These are phyloP conservation scores for Pangasius larnaudii DNA, from an alignment of 2,797 vertebrate species.

Conservation along the genomic window DNA sequence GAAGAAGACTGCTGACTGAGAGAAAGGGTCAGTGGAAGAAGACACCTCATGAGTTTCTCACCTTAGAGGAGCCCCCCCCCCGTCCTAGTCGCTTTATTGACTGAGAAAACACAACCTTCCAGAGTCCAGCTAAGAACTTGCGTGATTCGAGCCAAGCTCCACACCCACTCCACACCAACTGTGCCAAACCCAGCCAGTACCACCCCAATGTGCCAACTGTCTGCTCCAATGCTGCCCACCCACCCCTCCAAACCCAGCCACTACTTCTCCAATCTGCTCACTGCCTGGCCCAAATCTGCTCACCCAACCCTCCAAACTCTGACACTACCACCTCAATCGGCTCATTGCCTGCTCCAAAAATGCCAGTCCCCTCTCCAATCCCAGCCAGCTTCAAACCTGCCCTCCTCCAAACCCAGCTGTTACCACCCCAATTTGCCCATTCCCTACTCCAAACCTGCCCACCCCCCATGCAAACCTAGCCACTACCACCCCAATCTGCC, in stretches of 20 bases:
- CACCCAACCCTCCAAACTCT: not conserved
- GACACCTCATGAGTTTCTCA: not conserved
- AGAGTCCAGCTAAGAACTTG: conserved; percentile 12
- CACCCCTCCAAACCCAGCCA: not conserved
- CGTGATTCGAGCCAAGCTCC: not conserved
- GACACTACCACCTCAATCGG: not conserved
- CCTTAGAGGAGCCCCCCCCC: not conserved
- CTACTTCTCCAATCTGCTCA: not conserved
- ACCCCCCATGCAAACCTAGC: not conserved
- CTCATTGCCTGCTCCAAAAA: not conserved
- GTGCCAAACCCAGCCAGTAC: not conserved
- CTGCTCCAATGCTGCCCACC: not conserved
- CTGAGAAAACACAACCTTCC: not conserved
- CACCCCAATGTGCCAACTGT: conserved; percentile 1
- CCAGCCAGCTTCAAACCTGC: not conserved
- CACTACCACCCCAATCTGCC: not conserved
- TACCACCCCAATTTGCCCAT: not conserved
- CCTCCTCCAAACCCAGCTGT: not conserved
- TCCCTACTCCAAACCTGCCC: not conserved
- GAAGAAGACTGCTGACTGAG: not conserved
- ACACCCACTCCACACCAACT: not conserved
- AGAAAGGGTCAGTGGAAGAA: conserved; percentile 11
- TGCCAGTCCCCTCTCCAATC: not conserved
- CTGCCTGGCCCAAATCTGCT: not conserved
- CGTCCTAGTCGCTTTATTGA: conserved; percentile 4